Conservation (phyloP, 1,140 invertebrate species). For the Drosophila repletoides region DNA sequence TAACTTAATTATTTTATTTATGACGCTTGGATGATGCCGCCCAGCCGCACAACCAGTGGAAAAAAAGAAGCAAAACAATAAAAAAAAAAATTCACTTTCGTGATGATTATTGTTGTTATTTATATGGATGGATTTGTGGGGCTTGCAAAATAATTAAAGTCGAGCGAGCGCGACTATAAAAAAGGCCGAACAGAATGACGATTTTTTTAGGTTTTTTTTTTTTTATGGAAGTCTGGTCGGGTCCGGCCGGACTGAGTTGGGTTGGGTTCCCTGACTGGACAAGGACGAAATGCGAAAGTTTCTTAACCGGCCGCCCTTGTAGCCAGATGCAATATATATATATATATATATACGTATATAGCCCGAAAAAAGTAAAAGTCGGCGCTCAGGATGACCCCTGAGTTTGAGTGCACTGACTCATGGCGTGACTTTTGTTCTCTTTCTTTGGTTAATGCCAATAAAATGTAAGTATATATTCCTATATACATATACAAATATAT, state of each 20-base stretch:
- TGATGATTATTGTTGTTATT: constrained; percentile 31
- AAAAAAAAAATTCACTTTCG: constrained; percentile 14
- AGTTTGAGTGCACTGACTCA: constrained; percentile 68
- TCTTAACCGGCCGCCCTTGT: constrained; percentile 33
- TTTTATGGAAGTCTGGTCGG: constrained; percentile 7
- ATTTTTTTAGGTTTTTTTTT: background rate
- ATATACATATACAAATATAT: background rate
- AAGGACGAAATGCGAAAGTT: constrained; percentile 43
- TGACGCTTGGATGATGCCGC: background rate
- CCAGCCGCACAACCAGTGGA: background rate
- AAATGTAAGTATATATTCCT: constrained; percentile 21
- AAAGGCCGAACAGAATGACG: constrained; percentile 23
- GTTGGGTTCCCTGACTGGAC: constrained; percentile 10
- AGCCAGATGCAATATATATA: background rate
- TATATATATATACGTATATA: too few relatives aligned
- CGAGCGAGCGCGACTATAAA: constrained; percentile 25
- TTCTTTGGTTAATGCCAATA: constrained; percentile 48
- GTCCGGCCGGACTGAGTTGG: background rate
- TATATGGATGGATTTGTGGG: constrained; percentile 40
- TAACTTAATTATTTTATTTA: constrained; percentile 40
- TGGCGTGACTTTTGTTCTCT: constrained; percentile 77
- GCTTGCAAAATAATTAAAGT: constrained; percentile 66
- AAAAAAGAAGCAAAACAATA: background rate
- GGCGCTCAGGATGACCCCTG: constrained; percentile 29
- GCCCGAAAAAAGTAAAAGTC: constrained; percentile 65